Evolutionary conservation across 2,113 vertebrate species (phyloP).

Genomic region (Tympanuchus pallidicinctus): DNA sequence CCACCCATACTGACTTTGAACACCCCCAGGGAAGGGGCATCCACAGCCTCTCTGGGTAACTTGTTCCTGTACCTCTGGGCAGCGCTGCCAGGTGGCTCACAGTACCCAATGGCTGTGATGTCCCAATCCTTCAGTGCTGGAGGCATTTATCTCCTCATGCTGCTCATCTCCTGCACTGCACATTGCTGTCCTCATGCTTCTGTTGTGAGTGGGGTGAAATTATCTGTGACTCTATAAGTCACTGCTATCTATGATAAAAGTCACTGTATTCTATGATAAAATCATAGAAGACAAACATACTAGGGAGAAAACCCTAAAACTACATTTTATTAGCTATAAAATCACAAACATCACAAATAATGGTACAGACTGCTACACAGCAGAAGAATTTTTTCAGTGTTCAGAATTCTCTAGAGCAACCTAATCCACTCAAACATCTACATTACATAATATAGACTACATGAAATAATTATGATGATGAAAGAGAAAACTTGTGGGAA

Average conservation of each 20-base stretch:
- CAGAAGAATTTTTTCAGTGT: not conserved
- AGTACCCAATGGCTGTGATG: no score
- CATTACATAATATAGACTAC: not conserved
- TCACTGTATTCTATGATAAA: no score
- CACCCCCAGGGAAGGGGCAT: no score
- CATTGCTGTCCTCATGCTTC: fast-evolving
- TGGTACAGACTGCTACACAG: not conserved
- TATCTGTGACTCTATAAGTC: no score
- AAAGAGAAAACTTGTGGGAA: not conserved
- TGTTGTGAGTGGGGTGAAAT: not conserved
- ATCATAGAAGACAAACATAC: not conserved
- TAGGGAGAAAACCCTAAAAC: not conserved
- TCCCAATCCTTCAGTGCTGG: no score
- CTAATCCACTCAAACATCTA: not conserved
- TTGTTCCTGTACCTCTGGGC: no score
- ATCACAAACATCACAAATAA: not conserved
- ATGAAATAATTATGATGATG: not conserved
- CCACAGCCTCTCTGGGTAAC: no score
- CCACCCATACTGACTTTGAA: no score
- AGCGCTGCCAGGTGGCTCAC: no score
- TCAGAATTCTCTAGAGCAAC: not conserved
- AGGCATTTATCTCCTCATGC: no score
- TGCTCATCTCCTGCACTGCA: no score
- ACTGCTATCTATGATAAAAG: no score
- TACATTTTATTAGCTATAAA: not conserved